Conservation (phyloP, 1,140 invertebrate genomes). For the Luehdorfia chinensis region DNA sequence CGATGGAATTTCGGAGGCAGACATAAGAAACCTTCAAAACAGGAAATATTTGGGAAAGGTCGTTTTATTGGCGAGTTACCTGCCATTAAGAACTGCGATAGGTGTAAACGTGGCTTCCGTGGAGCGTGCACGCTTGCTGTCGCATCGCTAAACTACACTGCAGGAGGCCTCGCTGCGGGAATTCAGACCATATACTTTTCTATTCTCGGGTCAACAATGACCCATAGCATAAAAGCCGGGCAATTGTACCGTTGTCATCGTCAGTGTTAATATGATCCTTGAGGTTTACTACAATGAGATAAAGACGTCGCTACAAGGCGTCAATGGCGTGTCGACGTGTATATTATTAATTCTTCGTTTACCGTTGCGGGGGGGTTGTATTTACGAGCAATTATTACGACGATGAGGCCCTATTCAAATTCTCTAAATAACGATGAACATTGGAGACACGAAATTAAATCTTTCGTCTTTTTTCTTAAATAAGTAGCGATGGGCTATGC, state of each 20-base stretch:
- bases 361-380: conserved; percentile 60
- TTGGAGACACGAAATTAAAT: conserved; percentile 45
- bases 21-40: conserved; percentile 62
- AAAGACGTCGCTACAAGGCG: conserved; percentile 56
- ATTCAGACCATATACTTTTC: conserved; percentile 62
- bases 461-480: conserved; percentile 46
- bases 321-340: conserved; percentile 71
- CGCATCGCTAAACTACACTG: conserved; percentile 57
- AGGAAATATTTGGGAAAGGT: conserved; percentile 70
- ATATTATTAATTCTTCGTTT: conserved; percentile 68
- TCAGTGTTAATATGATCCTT: conserved; percentile 74
- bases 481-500: conserved; percentile 42
- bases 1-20: conserved; percentile 52
- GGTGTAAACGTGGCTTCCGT: conserved; percentile 74
- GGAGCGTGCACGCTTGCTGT: conserved; percentile 41
- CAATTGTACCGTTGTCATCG: conserved; percentile 70
- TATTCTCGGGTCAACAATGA: conserved; percentile 69
- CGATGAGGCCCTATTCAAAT: conserved; percentile 40
- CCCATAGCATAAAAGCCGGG: conserved; percentile 50
- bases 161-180: conserved; percentile 59
- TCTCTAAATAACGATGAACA: conserved; percentile 29
- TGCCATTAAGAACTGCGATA: conserved; percentile 68
- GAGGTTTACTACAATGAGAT: conserved; percentile 72
- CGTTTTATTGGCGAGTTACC: conserved; percentile 73
- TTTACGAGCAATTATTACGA: conserved; percentile 47